phyloP scores from a whole-genome alignment of 2,888 invertebrate species.

The Biston betularia region DNA sequence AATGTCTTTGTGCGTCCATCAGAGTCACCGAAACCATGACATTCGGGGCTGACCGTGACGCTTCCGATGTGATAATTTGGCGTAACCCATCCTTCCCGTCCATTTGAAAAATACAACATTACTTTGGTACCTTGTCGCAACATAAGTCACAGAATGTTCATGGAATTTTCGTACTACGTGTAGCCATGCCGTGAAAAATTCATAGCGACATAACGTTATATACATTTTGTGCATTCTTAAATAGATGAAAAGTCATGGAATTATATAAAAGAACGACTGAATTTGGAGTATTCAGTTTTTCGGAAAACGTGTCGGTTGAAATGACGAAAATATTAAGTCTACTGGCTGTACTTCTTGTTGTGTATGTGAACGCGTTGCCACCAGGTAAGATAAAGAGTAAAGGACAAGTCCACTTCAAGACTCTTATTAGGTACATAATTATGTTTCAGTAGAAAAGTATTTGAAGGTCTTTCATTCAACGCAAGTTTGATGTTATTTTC shows the following conservation, averaged over 20 bases:
- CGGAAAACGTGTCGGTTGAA: conserved; percentile 17
- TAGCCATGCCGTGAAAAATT: background rate
- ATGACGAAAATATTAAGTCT: conserved; percentile 37
- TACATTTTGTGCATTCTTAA: background rate
- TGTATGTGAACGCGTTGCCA: conserved; percentile 36
- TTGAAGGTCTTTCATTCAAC: too few relatives aligned
- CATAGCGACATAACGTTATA: conserved; percentile 12
- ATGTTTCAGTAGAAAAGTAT: too few relatives aligned
- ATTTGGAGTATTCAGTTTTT: conserved; percentile 16
- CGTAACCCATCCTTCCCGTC: conserved; percentile 41
- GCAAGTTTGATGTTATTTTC: too few relatives aligned
- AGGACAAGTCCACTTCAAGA: too few relatives aligned
- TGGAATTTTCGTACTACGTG: background rate
- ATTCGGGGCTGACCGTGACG: conserved; percentile 54
- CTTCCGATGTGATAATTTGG: conserved; percentile 51
- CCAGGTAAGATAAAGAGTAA: conserved; percentile 43
- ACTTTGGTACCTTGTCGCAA: conserved; percentile 16
- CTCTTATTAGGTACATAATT: too few relatives aligned
- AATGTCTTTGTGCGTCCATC: conserved; percentile 55
- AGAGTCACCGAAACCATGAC: conserved; percentile 54
- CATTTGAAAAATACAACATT: background rate
- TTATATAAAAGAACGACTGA: conserved; percentile 23
- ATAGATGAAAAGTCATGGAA: background rate
- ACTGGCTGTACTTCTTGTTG: conserved; percentile 36
- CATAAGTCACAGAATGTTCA: background rate